Percentiles rank a stretch among this genome's conserved stretches.
Evolutionary conservation across 2,797 vertebrate genomes (phyloP).

Genomic region (Gorsachius magnificus): DNA sequence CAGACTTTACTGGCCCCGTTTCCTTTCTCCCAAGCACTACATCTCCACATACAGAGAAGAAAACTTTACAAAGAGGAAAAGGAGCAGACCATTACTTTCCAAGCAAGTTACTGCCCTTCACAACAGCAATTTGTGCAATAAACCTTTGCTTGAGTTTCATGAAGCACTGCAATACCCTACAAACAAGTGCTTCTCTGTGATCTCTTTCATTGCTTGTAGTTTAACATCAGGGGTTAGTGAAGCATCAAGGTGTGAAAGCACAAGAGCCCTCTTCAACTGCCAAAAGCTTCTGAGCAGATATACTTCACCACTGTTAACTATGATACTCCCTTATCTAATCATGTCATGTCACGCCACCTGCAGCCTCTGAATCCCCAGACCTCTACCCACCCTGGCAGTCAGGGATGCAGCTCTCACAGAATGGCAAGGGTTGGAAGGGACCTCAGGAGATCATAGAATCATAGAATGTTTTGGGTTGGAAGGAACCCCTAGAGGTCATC

Average conservation of each 20-base stretch:
- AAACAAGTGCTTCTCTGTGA: not conserved
- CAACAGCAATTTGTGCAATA: not conserved
- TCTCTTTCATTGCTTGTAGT: not conserved
- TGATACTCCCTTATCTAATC: not conserved
- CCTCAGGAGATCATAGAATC: too few species aligned
- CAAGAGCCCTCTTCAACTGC: not conserved
- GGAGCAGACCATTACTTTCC: not conserved
- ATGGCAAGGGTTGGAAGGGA: too few species aligned
- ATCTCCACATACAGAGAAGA: not conserved
- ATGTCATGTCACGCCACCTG: not conserved
- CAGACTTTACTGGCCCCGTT: not conserved
- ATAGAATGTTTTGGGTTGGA: too few species aligned
- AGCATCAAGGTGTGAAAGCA: not conserved
- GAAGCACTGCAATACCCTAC: not conserved
- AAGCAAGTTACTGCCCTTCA: slow-evolving; percentile 3
- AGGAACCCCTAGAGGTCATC: too few species aligned
- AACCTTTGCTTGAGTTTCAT: slow-evolving; percentile 1
- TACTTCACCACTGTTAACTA: not conserved
- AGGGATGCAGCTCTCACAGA: not conserved
- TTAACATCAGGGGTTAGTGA: not conserved
- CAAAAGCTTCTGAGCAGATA: not conserved
- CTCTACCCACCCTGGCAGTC: not conserved
- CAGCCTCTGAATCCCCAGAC: not conserved
- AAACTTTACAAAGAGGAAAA: slow-evolving; percentile 1
- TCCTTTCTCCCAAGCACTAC: not conserved